Percentiles rank a stretch among this genome's conserved stretches.
Conservation (phyloP, 2,797 vertebrate genomes). For the Picus viridis region DNA sequence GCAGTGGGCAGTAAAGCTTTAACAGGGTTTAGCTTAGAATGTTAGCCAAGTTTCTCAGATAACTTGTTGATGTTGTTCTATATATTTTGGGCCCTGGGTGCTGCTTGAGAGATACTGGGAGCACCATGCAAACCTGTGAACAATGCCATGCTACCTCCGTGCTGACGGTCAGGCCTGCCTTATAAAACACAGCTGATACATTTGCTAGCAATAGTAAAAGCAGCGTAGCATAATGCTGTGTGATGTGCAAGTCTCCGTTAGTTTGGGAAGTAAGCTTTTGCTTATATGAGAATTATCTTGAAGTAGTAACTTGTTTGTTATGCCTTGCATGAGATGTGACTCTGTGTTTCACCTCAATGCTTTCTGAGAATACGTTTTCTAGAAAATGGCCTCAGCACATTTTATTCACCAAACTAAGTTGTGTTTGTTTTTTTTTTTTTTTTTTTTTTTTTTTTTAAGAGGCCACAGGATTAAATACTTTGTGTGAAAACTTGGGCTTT, state of each 20-base stretch:
- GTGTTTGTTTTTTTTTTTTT: neutral
- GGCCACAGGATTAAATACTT: neutral
- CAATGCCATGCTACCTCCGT: neutral
- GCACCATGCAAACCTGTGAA: neutral
- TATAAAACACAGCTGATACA: neutral
- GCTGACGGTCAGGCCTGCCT: neutral
- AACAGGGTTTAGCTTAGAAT: neutral
- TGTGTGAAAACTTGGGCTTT: neutral
- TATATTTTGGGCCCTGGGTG: neutral
- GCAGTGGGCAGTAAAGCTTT: slow-evolving; percentile 16
- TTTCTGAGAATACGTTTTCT: neutral
- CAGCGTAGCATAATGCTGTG: neutral
- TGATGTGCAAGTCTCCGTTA: neutral
- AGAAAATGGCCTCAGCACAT: neutral
- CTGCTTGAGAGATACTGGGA: neutral
- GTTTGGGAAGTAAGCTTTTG: neutral
- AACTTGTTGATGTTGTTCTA: slow-evolving; percentile 46
- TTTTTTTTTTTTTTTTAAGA: neutral
- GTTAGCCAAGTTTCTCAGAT: slow-evolving; percentile 31
- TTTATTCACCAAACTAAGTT: neutral
- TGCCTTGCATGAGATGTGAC: neutral
- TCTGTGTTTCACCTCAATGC: neutral
- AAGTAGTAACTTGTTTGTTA: neutral
- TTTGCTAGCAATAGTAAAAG: neutral
- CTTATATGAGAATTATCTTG: neutral